Evolutionary conservation across 2,797 vertebrate species (phyloP), one percentile per base, ranked within the genome.

Genomic region (Trachurus trachurus): DNA sequence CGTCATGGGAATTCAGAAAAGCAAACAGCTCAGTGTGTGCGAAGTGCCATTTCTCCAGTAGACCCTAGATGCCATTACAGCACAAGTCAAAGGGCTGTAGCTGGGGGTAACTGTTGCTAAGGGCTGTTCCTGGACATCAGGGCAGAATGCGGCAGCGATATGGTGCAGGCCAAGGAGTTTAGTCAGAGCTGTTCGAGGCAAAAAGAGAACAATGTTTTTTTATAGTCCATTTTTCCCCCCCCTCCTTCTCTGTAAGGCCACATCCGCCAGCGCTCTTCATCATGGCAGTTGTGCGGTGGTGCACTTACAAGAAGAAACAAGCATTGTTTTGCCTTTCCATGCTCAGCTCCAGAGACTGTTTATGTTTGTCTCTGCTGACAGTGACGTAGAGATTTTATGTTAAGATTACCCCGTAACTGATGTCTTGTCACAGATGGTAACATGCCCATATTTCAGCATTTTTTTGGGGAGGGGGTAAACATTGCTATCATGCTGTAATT

Each of bases 1-100:
- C 71, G 69, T 94, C 93, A 94, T 95, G 95, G 93, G 94, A 96
- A 95, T 95, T 93, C 91, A 93, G 92, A 89, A 95, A 94, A 94
- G 95, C 94, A 96, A 96, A 96, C 92, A 95, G 87, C 87, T 77
- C 91, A 89, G 86, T 95, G 93, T 96, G 93, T 95, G 92, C 87
- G 44, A 91, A 94, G 93, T 91, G 86, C 88, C 88, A 86, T 87
- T 92, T 91, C 88, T 90, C 89, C 79, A 80, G 84, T 93, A 87
- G 88, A 89, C 89, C 94, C 85, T 80, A 92, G 91, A 96, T 96
- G 94, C 95, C 94, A 94, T 91, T 80, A 86, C 91, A 89, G 87
- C 69, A 64, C 88, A 82, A 93, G 89, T 94, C 92, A 93, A 94
- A 94, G 91, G 90, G 84, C 92, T 84, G 94, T 95, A 91, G 82